Conservation (phyloP, 2,113 vertebrate species). For the Marmota monax region DNA sequence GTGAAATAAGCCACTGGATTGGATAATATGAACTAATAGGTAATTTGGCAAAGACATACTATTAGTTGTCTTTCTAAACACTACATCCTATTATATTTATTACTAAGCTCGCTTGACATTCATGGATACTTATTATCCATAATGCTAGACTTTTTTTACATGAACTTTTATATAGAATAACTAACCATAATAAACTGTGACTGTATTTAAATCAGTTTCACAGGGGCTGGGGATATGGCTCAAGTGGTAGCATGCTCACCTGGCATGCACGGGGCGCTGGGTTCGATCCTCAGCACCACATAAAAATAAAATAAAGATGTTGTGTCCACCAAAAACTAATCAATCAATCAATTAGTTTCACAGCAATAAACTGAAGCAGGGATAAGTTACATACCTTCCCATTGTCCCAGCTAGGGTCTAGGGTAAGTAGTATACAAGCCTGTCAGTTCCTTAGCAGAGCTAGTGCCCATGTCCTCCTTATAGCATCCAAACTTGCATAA, state of each 20-base stretch:
- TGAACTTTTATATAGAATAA: not conserved
- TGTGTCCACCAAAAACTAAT: too few relatives aligned
- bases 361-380: constrained; percentile 3
- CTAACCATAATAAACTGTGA: not conserved
- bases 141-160: not conserved
- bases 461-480: not conserved
- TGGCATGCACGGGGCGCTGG: too few relatives aligned
- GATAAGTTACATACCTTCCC: not conserved
- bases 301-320: too few relatives aligned
- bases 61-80: not conserved
- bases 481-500: not conserved
- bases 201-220: not conserved
- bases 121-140: too few relatives aligned
- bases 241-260: too few relatives aligned
- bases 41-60: not conserved
- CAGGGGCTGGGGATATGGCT: not conserved
- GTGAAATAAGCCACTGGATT: not conserved
- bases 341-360: not conserved
- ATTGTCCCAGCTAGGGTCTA: not conserved
- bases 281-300: too few relatives aligned
- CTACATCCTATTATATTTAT: too few relatives aligned
- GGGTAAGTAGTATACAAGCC: too few relatives aligned
- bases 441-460: not conserved
- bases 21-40: not conserved
- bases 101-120: not conserved